Evolutionary conservation across 2,113 vertebrate species (phyloP).

Genomic region (Cololabis saira): DNA sequence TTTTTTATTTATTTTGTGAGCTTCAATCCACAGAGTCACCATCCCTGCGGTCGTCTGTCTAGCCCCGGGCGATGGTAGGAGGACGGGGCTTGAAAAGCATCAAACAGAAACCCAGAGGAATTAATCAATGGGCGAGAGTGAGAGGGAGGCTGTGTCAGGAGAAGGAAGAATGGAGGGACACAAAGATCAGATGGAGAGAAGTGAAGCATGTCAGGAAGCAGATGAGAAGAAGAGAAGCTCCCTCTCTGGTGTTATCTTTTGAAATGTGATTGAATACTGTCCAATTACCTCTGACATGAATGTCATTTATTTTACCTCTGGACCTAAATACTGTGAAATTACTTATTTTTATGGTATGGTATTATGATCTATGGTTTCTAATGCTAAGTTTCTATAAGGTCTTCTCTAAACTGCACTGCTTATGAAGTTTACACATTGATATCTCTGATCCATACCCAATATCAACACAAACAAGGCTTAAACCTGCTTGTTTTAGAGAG

Average conservation of each 20-base stretch:
- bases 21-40: constrained; percentile 46
- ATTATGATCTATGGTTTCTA: no score
- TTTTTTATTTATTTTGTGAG: constrained; percentile 13
- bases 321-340: not conserved
- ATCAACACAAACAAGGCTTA: no score
- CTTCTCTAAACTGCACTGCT: no score
- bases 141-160: constrained; percentile 24
- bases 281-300: not conserved
- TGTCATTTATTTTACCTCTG: not conserved
- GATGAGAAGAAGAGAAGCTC: constrained; percentile 19
- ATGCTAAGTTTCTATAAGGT: no score
- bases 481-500: no score
- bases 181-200: constrained; percentile 43
- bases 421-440: no score
- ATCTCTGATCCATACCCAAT: no score
- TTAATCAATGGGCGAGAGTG: constrained; percentile 61
- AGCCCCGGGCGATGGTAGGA: constrained; percentile 58
- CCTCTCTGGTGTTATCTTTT: not conserved
- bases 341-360: no score
- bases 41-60: constrained; percentile 42
- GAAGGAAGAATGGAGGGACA: constrained; percentile 38
- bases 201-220: constrained; percentile 26
- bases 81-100: constrained; percentile 56
- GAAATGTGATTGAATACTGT: not conserved
- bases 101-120: constrained; percentile 58